phyloP scores from a whole-genome alignment of 2,888 invertebrate genomes.

The Reticulitermes lucifugus region DNA sequence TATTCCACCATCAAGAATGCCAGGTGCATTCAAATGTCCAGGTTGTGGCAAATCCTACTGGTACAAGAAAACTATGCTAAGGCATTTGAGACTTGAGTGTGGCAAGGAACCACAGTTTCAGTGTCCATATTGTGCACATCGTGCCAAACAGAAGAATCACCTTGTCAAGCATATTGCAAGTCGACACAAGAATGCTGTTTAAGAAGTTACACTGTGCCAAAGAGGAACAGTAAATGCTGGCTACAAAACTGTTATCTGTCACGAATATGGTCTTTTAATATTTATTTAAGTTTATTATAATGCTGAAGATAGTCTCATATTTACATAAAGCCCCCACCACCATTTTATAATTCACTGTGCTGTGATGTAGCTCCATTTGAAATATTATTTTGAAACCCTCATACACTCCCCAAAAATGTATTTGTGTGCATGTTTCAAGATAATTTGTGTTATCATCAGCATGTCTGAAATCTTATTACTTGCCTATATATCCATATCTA shows the following conservation, averaged over 20 bases:
- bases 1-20: constrained; percentile 36
- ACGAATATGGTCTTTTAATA: not conserved
- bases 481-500: too few relatives aligned
- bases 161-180: constrained; percentile 50
- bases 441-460: too few relatives aligned
- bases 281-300: not conserved
- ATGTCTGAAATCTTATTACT: too few relatives aligned
- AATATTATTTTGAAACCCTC: too few relatives aligned
- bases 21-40: constrained; percentile 38
- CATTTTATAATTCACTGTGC: too few relatives aligned
- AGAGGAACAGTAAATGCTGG: too few relatives aligned
- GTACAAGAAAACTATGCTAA: constrained; percentile 58
- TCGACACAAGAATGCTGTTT: constrained; percentile 18
- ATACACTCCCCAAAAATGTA: too few relatives aligned
- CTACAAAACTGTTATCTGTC: not conserved
- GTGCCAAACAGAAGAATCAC: constrained; percentile 55
- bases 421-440: too few relatives aligned
- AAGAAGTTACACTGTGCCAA: not conserved
- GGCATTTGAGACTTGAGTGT: constrained; percentile 62
- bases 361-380: too few relatives aligned
- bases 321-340: too few relatives aligned
- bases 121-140: constrained; percentile 62
- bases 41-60: constrained; percentile 57
- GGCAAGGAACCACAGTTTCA: constrained; percentile 62
- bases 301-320: not conserved